phyloP scores from a whole-genome alignment of 1,140 invertebrate genomes.

The Drosophila grimshawi region DNA sequence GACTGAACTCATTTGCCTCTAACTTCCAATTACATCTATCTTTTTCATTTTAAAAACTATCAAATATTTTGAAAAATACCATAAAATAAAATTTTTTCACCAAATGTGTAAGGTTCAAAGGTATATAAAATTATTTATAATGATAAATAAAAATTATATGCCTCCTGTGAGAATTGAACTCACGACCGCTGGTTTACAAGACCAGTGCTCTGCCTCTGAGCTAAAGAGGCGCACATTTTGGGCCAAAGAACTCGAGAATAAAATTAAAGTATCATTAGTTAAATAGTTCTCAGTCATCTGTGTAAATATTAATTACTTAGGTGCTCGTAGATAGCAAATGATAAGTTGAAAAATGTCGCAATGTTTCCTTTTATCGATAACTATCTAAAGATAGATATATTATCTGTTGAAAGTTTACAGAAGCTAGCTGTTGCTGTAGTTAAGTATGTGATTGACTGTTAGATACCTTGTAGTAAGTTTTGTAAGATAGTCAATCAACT shows the following conservation, averaged over 20 bases:
- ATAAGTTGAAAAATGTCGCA: not conserved
- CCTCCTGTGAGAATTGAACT: constrained; percentile 95
- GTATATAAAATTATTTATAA: too few species aligned
- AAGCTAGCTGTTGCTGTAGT: too few species aligned
- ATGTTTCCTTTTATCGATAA: not conserved
- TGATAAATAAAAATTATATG: constrained; percentile 71
- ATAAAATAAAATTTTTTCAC: too few species aligned
- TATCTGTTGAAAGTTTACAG: not conserved
- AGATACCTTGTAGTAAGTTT: not conserved
- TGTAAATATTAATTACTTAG: constrained; percentile 1
- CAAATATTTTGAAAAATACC: too few species aligned
- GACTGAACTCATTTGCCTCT: not conserved
- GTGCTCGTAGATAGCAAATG: not conserved
- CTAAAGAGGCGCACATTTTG: constrained; percentile 90
- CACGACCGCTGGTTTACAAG: constrained; percentile 96
- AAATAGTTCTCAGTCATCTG: not conserved
- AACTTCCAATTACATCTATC: not conserved
- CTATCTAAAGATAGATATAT: not conserved
- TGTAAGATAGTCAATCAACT: not conserved
- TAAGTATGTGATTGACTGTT: not conserved
- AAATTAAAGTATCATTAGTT: not conserved
- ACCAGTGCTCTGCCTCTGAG: constrained; percentile 97
- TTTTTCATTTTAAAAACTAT: not conserved
- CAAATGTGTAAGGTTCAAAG: too few species aligned
- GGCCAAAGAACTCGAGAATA: not conserved